phyloP scores from a whole-genome alignment of 2,113 vertebrate species.

The Blennius ocellaris region DNA sequence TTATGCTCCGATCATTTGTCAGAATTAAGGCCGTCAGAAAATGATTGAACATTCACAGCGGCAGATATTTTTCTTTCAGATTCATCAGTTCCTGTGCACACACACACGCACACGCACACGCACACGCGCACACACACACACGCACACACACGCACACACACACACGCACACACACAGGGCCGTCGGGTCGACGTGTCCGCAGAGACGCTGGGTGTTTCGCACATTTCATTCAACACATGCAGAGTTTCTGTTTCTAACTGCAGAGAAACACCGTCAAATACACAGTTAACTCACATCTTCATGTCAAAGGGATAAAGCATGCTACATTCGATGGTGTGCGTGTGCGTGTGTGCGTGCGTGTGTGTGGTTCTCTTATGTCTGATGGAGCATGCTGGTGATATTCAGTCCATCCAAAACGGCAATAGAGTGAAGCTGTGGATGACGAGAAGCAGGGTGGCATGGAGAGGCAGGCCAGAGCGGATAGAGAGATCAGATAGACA shows the following conservation, averaged over 20 bases:
- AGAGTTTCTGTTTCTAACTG: not conserved
- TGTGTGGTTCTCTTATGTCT: conserved; percentile 4
- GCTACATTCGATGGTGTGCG: not conserved
- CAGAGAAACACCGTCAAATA: conserved; percentile 16
- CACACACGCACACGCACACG: too few species aligned
- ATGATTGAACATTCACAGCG: conserved; percentile 24
- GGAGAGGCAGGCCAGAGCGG: conserved; percentile 33
- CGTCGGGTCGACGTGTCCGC: not conserved
- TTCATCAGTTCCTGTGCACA: not conserved
- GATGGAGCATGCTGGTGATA: conserved; percentile 43
- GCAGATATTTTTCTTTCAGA: not conserved
- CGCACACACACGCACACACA: conserved; percentile 3
- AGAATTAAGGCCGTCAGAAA: conserved; percentile 9
- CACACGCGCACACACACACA: too few species aligned
- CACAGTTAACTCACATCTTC: too few species aligned
- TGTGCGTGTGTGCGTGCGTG: not conserved
- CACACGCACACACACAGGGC: not conserved
- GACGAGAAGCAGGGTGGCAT: conserved; percentile 50
- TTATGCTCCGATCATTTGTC: too few species aligned
- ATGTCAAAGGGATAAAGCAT: too few species aligned
- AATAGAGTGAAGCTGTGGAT: conserved; percentile 51
- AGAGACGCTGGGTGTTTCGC: not conserved
- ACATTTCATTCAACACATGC: conserved; percentile 32
- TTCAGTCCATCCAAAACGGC: conserved; percentile 29
- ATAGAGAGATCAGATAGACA: conserved; percentile 17